Percentiles rank a stretch among this genome's conserved stretches.
These are phyloP conservation scores for Hippocampus guttulatus DNA, from an alignment of 2,113 vertebrate genomes.

Conservation along the genomic window DNA sequence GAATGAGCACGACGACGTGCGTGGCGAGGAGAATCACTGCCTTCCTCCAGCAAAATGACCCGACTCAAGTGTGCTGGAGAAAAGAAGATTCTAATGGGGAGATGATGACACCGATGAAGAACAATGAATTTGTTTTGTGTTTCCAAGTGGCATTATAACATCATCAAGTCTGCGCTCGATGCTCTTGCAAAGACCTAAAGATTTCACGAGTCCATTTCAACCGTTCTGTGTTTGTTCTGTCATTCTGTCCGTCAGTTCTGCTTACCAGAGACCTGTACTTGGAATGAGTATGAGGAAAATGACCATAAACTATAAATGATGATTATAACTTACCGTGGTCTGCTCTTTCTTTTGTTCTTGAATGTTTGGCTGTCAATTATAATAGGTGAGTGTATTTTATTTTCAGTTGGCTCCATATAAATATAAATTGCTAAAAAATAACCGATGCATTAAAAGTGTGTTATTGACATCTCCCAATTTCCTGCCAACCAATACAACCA, in stretches of 20 bases:
- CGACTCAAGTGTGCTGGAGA: constrained; percentile 17
- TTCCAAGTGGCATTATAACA: constrained; percentile 52
- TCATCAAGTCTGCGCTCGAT: constrained; percentile 44
- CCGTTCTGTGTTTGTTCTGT: constrained; percentile 68
- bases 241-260: constrained; percentile 65
- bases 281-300: constrained; percentile 67
- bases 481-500: background rate
- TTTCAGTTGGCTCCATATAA: background rate
- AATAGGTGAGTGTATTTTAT: background rate
- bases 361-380: constrained; percentile 29
- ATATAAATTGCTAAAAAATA: background rate
- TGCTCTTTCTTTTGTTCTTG: constrained; percentile 57
- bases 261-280: constrained; percentile 68
- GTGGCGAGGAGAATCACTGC: constrained; percentile 58
- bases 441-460: background rate
- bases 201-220: constrained; percentile 60
- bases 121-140: constrained; percentile 47
- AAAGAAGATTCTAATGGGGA: constrained; percentile 11
- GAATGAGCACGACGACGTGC: constrained; percentile 23
- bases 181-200: constrained; percentile 41
- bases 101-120: constrained; percentile 31
- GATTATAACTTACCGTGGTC: constrained; percentile 64
- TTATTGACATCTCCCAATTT: background rate
- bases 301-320: constrained; percentile 69
- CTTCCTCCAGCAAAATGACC: constrained; percentile 57